Evolutionary conservation across 2,888 invertebrate species (phyloP).

Genomic region (Drosophila nr. perissopoda): DNA sequence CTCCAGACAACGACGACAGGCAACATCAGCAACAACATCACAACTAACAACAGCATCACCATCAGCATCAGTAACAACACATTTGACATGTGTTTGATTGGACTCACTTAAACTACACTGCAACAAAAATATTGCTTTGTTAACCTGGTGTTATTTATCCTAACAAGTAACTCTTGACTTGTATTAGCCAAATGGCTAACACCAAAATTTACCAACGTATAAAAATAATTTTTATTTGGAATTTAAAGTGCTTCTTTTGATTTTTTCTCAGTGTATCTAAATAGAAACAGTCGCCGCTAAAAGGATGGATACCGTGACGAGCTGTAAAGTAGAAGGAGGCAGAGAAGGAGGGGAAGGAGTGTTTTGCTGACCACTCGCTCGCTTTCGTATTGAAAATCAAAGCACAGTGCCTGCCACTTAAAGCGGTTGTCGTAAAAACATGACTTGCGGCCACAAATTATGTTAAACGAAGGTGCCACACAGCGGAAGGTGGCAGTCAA

Average conservation of each 20-base stretch:
- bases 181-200: no score
- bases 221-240: background rate
- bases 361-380: conserved; percentile 20
- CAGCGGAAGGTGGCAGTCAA: conserved; percentile 57
- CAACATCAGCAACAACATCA: conserved; percentile 55
- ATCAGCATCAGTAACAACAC: conserved; percentile 34
- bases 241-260: background rate
- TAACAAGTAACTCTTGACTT: no score
- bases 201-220: no score
- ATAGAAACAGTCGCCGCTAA: conserved; percentile 8
- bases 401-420: conserved; percentile 49
- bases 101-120: conserved; percentile 36
- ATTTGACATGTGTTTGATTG: conserved; percentile 76
- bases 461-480: conserved; percentile 67
- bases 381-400: conserved; percentile 40
- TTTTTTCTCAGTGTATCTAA: background rate
- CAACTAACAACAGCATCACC: conserved; percentile 33
- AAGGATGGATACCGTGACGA: conserved; percentile 34
- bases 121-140: background rate
- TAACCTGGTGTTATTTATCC: background rate
- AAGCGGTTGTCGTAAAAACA: conserved; percentile 71
- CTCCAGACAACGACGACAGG: conserved; percentile 58
- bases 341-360: background rate
- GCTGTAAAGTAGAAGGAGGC: conserved; percentile 10
- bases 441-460: conserved; percentile 76